Evolutionary conservation across 2,797 vertebrate genomes (phyloP).

Genomic region (Etheostoma nigrum): DNA sequence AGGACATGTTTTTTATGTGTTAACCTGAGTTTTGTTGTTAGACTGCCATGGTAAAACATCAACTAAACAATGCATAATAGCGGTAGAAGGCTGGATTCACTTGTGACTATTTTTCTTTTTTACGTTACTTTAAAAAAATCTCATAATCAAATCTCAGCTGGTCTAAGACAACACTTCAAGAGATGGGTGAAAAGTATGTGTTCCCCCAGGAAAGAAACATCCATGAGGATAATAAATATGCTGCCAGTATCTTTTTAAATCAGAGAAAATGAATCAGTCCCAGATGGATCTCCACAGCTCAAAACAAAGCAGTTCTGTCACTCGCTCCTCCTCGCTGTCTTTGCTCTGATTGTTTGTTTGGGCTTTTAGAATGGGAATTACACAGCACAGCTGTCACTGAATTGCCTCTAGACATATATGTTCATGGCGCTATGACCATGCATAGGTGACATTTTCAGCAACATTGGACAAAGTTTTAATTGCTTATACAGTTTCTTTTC

Average conservation of each 20-base stretch:
- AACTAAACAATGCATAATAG: constrained; percentile 8
- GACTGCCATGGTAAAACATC: constrained; percentile 1
- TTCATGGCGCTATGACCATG: not conserved
- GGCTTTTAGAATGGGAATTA: constrained; percentile 15
- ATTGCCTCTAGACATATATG: constrained; percentile 32
- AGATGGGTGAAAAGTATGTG: constrained; percentile 24
- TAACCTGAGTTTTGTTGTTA: constrained; percentile 27
- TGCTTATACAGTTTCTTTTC: not conserved
- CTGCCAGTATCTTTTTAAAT: constrained; percentile 42
- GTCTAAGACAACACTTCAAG: not conserved
- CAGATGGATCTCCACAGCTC: constrained; percentile 53
- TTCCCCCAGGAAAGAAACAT: constrained; percentile 11
- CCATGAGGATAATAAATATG: constrained; percentile 29
- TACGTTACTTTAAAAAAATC: constrained; percentile 12
- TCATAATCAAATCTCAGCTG: not conserved
- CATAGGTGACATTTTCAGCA: not conserved
- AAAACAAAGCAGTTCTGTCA: constrained; percentile 31
- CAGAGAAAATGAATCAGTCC: constrained; percentile 50
- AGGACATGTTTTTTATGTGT: constrained; percentile 36
- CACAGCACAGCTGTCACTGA: constrained; percentile 28
- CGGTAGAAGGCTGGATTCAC: not conserved
- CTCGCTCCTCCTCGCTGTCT: constrained; percentile 39
- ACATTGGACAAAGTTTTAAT: not conserved
- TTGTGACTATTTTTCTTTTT: not conserved
- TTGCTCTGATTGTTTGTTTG: constrained; percentile 56